Evolutionary conservation across 2,113 vertebrate species (phyloP).

Genomic region (Struthidea cinerea): DNA sequence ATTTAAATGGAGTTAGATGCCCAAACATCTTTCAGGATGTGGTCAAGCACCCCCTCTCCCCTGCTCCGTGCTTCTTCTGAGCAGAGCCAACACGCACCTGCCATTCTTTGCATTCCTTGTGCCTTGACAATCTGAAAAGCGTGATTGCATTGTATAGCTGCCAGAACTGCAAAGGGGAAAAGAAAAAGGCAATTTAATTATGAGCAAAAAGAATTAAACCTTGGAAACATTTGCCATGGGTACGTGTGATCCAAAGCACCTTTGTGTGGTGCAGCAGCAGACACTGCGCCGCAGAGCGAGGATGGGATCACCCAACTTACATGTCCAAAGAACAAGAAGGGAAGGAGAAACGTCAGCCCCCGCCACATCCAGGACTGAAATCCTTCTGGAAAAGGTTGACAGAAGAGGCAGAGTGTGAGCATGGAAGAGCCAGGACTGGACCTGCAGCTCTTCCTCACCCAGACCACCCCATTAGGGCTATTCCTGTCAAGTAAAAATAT

Average conservation of each 20-base stretch:
- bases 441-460: background rate
- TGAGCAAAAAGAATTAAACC: background rate
- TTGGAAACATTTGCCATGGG: background rate
- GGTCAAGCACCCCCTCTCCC: background rate
- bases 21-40: background rate
- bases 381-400: conserved; percentile 80
- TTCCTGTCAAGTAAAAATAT: background rate
- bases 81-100: conserved; percentile 78
- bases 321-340: conserved; percentile 95
- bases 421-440: background rate
- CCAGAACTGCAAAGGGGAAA: conserved; percentile 83
- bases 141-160: conserved; percentile 94
- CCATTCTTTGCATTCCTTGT: conserved; percentile 93
- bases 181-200: background rate
- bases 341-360: conserved; percentile 93
- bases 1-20: background rate
- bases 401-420: background rate
- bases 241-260: background rate
- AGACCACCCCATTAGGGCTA: background rate
- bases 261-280: background rate
- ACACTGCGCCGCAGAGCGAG: fast-evolving
- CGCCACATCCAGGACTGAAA: conserved; percentile 99
- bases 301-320: conserved; percentile 74
- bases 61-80: background rate
- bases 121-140: conserved; percentile 86